Base-by-base conservation (phyloP, 2,888 invertebrate species). In the Acronicta aceris region DNA sequence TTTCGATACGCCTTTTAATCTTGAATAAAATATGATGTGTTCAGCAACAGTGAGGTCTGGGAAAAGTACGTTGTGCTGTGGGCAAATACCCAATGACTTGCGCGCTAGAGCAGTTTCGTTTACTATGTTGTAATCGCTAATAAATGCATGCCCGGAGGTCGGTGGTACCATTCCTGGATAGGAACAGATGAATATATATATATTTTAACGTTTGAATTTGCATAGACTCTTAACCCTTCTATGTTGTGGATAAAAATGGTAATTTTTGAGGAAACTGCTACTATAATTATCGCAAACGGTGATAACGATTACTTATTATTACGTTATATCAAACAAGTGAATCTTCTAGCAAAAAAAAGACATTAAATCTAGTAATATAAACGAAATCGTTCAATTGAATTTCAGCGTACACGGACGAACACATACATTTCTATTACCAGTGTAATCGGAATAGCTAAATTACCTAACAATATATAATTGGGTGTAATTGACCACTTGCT, bases 41-140 rank as follows among this genome's bases (percentile, higher is more conserved):
- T 98, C 98, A 12, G 95, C 95, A 6, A 98, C 98, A 0, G 98
- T 98, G 52, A 98, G 93, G 69, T 97, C 97, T 43, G 97, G 97
- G 87, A 98, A 98, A 16, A 98, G 94, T 2, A 98, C 96, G 90
- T 98, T 97, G 87, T 98, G 97, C 82, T 98, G 98, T 0, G 98
- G 98, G 90, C 98, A 98, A 27, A 98, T 95, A 1, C 98, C 98
- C 40, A 98, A 90, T 38, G 97, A 97, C 71, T 95, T 95, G n/a
- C 98, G 95, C 0, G 97, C 97, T 10, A 92, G 94, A 16, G 94
- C 92, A 55, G 97, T 96, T 76, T 97, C 96, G 0, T 93, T 95
- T 27, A 96, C 94, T 69, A 98, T 97, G 83, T 97, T 96, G 83
- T 95, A 96, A 5, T 97, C 97, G 85, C 96, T 97, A 58, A 98